phyloP scores from a whole-genome alignment of 2,888 invertebrate species.

The Tinea semifulvella region DNA sequence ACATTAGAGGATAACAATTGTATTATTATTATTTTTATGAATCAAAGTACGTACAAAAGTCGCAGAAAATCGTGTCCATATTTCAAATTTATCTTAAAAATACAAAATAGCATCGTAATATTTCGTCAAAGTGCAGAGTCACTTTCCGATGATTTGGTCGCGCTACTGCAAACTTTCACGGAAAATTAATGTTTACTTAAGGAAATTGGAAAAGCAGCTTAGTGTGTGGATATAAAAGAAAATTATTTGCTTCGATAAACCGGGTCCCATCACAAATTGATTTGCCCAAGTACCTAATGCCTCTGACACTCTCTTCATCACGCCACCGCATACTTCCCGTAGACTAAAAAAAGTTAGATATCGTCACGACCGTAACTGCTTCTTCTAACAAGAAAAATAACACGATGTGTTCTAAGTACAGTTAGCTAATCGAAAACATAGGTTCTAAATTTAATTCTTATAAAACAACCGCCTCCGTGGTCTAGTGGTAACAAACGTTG shows the following conservation, averaged over 20 bases:
- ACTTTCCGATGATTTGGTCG: background rate
- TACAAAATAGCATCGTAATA: too few relatives aligned
- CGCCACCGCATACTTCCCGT: conserved; percentile 18
- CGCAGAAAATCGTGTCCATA: too few relatives aligned
- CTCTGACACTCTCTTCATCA: conserved; percentile 49
- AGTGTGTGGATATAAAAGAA: conserved; percentile 41
- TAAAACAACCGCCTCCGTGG: too few relatives aligned
- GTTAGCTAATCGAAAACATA: too few relatives aligned
- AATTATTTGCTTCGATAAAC: conserved; percentile 51
- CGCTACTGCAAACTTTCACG: conserved; percentile 2
- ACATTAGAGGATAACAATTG: too few relatives aligned
- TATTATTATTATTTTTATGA: too few relatives aligned
- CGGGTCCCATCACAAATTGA: conserved; percentile 32
- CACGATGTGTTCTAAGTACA: too few relatives aligned
- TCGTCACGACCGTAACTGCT: background rate
- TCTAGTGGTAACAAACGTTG: too few relatives aligned
- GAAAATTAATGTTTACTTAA: conserved; percentile 40
- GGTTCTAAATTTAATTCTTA: too few relatives aligned
- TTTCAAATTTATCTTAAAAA: too few relatives aligned
- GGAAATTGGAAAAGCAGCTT: conserved; percentile 55
- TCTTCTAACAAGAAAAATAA: background rate
- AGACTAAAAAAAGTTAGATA: background rate
- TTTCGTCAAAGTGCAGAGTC: background rate
- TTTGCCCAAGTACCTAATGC: conserved; percentile 52
- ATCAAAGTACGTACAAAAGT: too few relatives aligned